Evolutionary conservation across 2,888 invertebrate genomes (phyloP).

Genomic region (Mycalesis mineus): DNA sequence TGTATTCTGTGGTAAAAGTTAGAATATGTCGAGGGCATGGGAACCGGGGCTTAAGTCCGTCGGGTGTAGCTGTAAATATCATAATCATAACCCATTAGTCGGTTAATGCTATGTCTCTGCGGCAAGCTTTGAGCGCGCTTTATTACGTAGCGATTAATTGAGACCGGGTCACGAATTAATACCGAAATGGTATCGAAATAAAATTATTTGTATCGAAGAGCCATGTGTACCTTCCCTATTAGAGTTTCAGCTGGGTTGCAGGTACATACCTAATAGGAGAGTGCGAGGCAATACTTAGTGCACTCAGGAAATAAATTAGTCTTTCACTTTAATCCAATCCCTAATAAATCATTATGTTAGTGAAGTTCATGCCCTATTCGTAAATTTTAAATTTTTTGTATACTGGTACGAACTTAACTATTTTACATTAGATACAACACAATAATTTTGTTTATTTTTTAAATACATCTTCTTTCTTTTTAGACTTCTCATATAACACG

Average conservation of each 20-base stretch:
- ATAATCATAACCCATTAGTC: conserved; percentile 74
- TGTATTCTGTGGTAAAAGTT: neutral
- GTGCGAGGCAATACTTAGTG: too few species aligned
- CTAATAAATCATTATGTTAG: too few species aligned
- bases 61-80: conserved; percentile 72
- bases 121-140: conserved; percentile 62
- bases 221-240: neutral
- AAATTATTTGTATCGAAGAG: neutral
- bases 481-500: too few species aligned
- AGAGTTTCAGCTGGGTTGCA: neutral
- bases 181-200: conserved; percentile 15
- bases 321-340: too few species aligned
- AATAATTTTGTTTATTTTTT: too few species aligned
- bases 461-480: too few species aligned
- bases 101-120: conserved; percentile 69
- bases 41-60: conserved; percentile 51
- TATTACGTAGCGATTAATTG: conserved; percentile 66
- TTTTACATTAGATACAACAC: too few species aligned
- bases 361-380: too few species aligned
- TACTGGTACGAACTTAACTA: too few species aligned
- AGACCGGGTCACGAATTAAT: conserved; percentile 41
- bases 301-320: too few species aligned
- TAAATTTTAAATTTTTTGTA: too few species aligned
- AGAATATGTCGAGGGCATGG: conserved; percentile 24
- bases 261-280: too few species aligned